Evolutionary conservation across 2,113 vertebrate genomes (phyloP), one percentile per base, ranked within the genome.

Genomic region (Puma concolor): DNA sequence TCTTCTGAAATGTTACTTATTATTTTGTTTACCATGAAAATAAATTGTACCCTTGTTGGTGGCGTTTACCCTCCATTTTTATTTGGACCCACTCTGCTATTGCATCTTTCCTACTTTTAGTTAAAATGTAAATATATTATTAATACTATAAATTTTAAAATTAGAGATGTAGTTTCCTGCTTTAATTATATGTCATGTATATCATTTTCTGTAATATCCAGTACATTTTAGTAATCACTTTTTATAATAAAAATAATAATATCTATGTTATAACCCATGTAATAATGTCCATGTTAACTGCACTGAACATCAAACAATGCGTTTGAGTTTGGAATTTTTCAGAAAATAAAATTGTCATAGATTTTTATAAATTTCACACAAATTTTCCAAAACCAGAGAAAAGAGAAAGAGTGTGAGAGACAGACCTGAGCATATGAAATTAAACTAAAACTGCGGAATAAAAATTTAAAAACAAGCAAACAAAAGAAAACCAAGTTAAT

Each of bases 301-400:
- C 2, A 74, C 8, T 15, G 57, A 94, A 50, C 29, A 63, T 89
- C 1, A 94, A 96, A 91, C 92, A 96, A 95, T 74, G 92, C 87
- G 48, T 89, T 92, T 95, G 54, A 88, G 57, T 91, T 90, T 97
- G 54, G 11, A 72, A 95, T 94, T 92, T 92, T 87, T 96, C 50
- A 92, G 25, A 90, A 98, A 95, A 96, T 4, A 92, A 66, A 92
- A 93, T 57, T 48, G 64, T 88, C 91, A 92, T 88, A 23, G 48
- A 88, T 2, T 72, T 84, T 84, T 64, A 52, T 77, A 48, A 72
- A 76, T 76, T 90, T 1, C 17, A 80, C 4, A 4, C 2, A 96
- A 48, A n/a, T 54, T 48, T 77, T 23, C 7, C 85, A 85, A 83
- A 67, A 21, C 67, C 44, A 84, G 7, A n/a, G 41, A n/a, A 89